phyloP scores from a whole-genome alignment of 2,797 vertebrate species.

The Allenopithecus nigroviridis region DNA sequence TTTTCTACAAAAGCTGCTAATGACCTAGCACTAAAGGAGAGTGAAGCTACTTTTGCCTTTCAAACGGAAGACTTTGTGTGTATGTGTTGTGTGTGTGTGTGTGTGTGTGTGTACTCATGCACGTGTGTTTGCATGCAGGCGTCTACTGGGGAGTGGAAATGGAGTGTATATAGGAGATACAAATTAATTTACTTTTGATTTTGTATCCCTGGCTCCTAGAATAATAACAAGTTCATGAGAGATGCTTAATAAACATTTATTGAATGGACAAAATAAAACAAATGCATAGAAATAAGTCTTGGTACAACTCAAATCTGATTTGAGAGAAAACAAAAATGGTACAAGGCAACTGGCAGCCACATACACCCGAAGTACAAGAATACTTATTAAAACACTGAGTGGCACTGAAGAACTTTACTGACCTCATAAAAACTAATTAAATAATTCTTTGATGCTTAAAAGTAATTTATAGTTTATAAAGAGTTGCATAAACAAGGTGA shows the following conservation, averaged over 20 bases:
- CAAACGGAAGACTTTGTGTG: not conserved
- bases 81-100: not conserved
- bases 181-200: constrained; percentile 36
- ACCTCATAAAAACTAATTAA: constrained; percentile 44
- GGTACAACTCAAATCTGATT: not conserved
- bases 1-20: constrained; percentile 36
- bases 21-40: not conserved
- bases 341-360: not conserved
- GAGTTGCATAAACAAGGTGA: constrained; percentile 20
- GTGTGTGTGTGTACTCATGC: not conserved
- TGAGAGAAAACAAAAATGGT: not conserved
- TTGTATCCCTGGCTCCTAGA: not conserved
- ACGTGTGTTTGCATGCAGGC: not conserved
- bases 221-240: not conserved
- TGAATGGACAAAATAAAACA: constrained; percentile 2
- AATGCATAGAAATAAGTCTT: not conserved
- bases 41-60: constrained; percentile 10
- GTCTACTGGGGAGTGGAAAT: not conserved
- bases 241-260: constrained; percentile 26
- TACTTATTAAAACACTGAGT: constrained; percentile 27
- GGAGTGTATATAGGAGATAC: not conserved
- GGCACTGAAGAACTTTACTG: not conserved
- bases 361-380: not conserved
- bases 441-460: constrained; percentile 43
- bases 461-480: constrained; percentile 54